Base-by-base conservation (phyloP, 2,113 vertebrate genomes). In the Otus sunia region DNA sequence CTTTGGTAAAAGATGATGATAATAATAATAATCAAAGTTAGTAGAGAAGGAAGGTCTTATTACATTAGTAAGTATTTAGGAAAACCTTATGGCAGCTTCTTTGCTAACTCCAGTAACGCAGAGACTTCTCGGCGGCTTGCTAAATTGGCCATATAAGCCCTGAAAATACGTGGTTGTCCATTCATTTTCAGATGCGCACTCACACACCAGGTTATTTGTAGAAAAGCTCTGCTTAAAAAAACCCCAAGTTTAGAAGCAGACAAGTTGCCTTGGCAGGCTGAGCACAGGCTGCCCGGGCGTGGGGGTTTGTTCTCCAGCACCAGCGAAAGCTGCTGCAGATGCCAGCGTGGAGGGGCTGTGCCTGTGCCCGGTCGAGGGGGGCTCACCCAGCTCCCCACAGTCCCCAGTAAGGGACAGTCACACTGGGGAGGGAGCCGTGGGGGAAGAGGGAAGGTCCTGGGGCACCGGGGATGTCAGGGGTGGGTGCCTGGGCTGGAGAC, bases 281-380 rank as follows among this genome's bases (percentile, higher is more conserved):
- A 27, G 16, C 47, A 4, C 43, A 32, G 75, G 6, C 30, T 59
- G 64, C 22, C 55, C 3, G 2, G 26, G 9, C 36, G 4, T 1
- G 34, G 20, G 26, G 45, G 14, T 12, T 53, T 34, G 16, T 9
- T 43, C 50, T 53, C 66, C 26, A 20, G 66, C 10, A 7, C 8
- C 63, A 19, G 63, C 25, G 63, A n/a, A 47, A 52, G 41, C 14
- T 3, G 4, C 25, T 0, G 1, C 34, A 10, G 10, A 17, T 15
- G 23, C 59, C 36, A 6, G 8, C 2, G 2, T 3, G 7, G 2
- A 49, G 60, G 4, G 6, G 50, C 14, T 12, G 16, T 10, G 12
- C 17, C 14, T 26, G 23, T 12, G 15, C 50, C 4, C 0, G 3
- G 2, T 1, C 2, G 3, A n/a, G 47, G 10, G 12, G 53, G 25